Conservation (phyloP, 2,797 vertebrate species). For the Melanotaenia trifasciata region DNA sequence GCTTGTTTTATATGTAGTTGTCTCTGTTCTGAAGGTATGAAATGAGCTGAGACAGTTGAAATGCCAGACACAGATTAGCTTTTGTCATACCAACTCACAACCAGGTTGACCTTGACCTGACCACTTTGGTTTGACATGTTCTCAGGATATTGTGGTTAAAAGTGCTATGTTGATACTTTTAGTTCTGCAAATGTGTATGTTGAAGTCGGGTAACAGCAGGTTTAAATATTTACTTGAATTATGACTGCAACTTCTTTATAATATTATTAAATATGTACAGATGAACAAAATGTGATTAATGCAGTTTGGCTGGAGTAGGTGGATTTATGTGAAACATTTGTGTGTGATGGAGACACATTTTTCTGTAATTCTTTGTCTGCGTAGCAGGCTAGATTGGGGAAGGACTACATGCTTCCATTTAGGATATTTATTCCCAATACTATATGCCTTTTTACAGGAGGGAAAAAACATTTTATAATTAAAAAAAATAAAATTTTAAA, state of each 20-base stretch:
- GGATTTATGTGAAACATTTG: neutral
- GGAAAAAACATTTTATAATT: neutral
- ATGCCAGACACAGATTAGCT: conserved; percentile 31
- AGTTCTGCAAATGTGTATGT: neutral
- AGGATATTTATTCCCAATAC: neutral
- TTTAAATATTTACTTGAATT: neutral
- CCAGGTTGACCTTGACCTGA: conserved; percentile 8
- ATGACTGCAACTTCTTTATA: neutral
- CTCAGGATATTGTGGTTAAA: no score
- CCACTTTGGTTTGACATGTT: neutral
- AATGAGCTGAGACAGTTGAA: conserved; percentile 15
- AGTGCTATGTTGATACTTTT: neutral
- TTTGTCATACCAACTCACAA: conserved; percentile 7
- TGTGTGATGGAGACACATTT: neutral
- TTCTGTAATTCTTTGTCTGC: no score
- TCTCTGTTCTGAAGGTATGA: conserved; percentile 7
- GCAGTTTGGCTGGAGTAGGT: neutral
- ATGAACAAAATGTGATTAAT: neutral
- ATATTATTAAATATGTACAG: neutral
- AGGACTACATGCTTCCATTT: neutral
- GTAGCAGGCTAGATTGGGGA: neutral
- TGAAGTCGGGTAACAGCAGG: neutral
- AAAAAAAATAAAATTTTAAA: no score
- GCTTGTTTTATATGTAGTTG: conserved; percentile 6
- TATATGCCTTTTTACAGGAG: neutral